A percentile compares a stretch with the other conserved stretches of the same genome.
phyloP scores from a whole-genome alignment of 1,140 invertebrate species.

The Phocides pigmalion region DNA sequence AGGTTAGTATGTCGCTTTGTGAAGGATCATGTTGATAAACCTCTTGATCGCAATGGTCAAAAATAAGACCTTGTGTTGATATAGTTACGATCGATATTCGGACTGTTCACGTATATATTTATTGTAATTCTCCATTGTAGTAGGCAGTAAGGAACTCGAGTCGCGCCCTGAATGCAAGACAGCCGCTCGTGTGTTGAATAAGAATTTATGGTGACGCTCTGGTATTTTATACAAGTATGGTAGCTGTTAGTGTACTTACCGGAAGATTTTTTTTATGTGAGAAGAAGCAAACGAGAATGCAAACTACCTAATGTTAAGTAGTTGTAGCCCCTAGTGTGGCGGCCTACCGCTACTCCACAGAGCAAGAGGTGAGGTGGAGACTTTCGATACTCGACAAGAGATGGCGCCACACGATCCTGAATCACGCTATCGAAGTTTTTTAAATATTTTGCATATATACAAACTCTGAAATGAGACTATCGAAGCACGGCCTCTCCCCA shows the following conservation, averaged over 20 bases:
- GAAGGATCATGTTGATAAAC: neutral
- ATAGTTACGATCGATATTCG: conserved; percentile 7
- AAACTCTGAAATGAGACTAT: too few relatives aligned
- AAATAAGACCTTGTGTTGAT: conserved; percentile 15
- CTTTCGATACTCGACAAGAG: too few relatives aligned
- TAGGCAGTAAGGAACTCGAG: conserved; percentile 41
- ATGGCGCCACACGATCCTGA: too few relatives aligned
- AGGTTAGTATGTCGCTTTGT: neutral
- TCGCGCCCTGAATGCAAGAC: conserved; percentile 45
- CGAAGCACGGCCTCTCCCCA: too few relatives aligned
- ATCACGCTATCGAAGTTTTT: too few relatives aligned
- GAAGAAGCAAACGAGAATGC: too few relatives aligned
- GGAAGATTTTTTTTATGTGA: neutral
- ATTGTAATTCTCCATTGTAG: conserved; percentile 39
- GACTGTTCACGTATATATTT: neutral
- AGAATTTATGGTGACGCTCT: conserved; percentile 30
- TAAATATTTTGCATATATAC: too few relatives aligned
- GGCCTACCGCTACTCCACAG: too few relatives aligned
- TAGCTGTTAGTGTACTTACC: neutral
- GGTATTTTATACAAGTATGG: conserved; percentile 14
- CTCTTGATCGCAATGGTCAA: neutral
- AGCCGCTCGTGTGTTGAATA: conserved; percentile 43
- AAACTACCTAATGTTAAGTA: too few relatives aligned
- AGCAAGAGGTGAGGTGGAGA: too few relatives aligned
- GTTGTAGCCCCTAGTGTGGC: too few relatives aligned